Conservation (phyloP, 2,113 vertebrate genomes). For the Cricetomys ansorgei region DNA sequence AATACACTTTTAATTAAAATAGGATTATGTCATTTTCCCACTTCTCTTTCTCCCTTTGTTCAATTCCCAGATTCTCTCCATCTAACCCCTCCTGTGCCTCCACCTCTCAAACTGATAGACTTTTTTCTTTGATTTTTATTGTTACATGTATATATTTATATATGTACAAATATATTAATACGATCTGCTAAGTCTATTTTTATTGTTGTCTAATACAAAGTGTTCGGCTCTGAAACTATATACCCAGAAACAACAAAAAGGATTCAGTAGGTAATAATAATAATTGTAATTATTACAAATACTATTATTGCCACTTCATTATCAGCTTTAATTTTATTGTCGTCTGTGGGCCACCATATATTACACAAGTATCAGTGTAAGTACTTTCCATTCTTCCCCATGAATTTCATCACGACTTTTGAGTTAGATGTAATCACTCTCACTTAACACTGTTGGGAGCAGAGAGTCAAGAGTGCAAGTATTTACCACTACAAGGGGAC, state of each 20-base stretch:
- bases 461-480: background rate
- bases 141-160: background rate
- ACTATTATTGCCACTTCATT: background rate
- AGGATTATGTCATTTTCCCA: background rate
- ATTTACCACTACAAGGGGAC: background rate
- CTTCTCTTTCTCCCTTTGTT: background rate
- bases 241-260: background rate
- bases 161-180: background rate
- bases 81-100: background rate
- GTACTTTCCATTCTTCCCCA: background rate
- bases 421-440: background rate
- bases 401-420: background rate
- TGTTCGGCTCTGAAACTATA: too few relatives aligned
- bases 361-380: background rate
- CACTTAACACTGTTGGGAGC: background rate
- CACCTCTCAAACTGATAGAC: background rate
- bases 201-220: background rate
- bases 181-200: background rate
- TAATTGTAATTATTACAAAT: background rate
- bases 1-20: background rate
- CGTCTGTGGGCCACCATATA: background rate
- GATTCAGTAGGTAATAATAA: too few relatives aligned
- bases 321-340: background rate
- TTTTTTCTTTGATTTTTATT: background rate
- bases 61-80: background rate